These are phyloP conservation scores for Anas platyrhynchos DNA, from an alignment of 2,113 vertebrate species.

Conservation along the genomic window DNA sequence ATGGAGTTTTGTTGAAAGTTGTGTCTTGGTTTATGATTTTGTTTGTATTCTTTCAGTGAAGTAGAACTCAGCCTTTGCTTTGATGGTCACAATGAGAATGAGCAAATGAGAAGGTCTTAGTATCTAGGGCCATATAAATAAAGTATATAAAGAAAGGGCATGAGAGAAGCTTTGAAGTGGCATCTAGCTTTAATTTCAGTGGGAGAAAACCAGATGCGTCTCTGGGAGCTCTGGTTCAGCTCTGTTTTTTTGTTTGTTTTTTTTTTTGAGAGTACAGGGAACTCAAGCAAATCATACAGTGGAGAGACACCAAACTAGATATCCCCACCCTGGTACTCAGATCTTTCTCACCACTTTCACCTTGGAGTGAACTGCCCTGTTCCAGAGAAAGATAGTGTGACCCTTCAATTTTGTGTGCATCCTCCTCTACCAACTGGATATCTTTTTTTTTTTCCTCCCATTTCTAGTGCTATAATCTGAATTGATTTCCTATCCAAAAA, in stretches of 20 bases:
- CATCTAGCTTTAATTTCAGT: slow-evolving; percentile 34
- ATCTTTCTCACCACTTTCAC: background rate
- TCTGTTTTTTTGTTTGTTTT: background rate
- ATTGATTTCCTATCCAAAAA: background rate
- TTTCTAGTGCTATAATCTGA: background rate
- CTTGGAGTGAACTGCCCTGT: background rate
- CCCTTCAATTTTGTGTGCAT: background rate
- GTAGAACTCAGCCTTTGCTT: slow-evolving; percentile 11
- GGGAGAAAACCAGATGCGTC: slow-evolving; percentile 43
- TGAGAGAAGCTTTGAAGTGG: slow-evolving; percentile 55
- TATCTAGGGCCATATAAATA: slow-evolving; percentile 12
- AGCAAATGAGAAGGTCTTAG: slow-evolving; percentile 30
- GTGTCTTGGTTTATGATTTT: background rate
- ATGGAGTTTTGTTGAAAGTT: background rate
- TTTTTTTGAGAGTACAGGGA: background rate
- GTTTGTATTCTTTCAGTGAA: background rate
- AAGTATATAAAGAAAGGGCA: background rate
- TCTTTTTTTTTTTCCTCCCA: no score
- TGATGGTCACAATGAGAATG: background rate
- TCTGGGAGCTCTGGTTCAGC: background rate
- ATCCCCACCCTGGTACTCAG: background rate
- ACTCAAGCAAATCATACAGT: background rate
- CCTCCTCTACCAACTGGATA: background rate
- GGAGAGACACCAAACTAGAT: background rate
- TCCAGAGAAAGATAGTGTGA: background rate